A percentile compares a stretch with the other conserved stretches of the same genome.
phyloP scores from a whole-genome alignment of 1,140 invertebrate species.

The Cyclargus thomasi region DNA sequence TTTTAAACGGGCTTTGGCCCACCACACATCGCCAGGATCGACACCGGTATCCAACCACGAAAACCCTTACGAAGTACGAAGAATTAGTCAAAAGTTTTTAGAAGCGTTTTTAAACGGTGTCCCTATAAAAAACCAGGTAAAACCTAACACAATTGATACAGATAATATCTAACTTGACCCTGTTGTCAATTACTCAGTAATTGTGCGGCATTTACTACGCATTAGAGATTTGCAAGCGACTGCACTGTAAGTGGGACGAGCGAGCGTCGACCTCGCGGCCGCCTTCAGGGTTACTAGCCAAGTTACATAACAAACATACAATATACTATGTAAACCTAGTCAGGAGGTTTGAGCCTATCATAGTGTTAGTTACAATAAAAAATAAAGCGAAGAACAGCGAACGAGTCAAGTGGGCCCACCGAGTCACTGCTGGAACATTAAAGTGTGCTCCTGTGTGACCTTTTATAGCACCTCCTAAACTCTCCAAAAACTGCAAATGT shows the following conservation, averaged over 20 bases:
- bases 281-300: slow-evolving; percentile 63
- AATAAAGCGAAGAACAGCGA: neutral
- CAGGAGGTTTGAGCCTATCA: neutral
- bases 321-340: neutral
- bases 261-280: slow-evolving; percentile 63
- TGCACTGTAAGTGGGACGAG: slow-evolving; percentile 61
- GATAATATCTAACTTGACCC: slow-evolving; percentile 24
- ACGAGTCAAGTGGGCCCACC: neutral
- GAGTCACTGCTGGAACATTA: no score
- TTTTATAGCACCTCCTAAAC: no score
- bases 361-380: neutral
- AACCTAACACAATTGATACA: neutral
- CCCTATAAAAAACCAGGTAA: neutral
- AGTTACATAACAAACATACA: slow-evolving; percentile 36
- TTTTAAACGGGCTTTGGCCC: no score
- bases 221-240: slow-evolving; percentile 62
- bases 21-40: no score
- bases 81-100: no score
- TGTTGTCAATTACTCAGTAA: slow-evolving; percentile 13
- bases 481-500: no score
- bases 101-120: no score
- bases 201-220: slow-evolving; percentile 44
- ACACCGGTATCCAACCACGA: no score
- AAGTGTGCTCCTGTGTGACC: no score
- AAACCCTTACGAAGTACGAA: no score